These are phyloP conservation scores for Denticeps clupeoides DNA, from an alignment of 2,797 vertebrate species.

Conservation along the genomic window DNA sequence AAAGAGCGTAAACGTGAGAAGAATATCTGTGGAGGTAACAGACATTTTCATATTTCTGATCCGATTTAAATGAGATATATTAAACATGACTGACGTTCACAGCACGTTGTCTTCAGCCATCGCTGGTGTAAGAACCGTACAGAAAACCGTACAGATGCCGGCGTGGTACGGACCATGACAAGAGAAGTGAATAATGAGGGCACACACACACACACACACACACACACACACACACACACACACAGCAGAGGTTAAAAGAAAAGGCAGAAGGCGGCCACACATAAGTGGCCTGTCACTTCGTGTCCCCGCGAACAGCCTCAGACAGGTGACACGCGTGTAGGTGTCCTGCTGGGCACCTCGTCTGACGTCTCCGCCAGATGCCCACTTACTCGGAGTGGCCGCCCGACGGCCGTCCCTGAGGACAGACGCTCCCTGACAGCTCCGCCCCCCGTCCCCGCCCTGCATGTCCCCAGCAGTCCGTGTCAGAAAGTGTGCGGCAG, in stretches of 20 bases:
- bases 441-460: slow-evolving; percentile 24
- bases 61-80: too few species aligned
- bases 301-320: slow-evolving; percentile 32
- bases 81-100: too few species aligned
- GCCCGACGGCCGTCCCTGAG: slow-evolving; percentile 35
- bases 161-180: too few species aligned
- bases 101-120: too few species aligned
- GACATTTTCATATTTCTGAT: too few species aligned
- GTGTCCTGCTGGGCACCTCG: slow-evolving; percentile 44
- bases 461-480: slow-evolving; percentile 23
- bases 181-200: too few species aligned
- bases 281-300: slow-evolving; percentile 54
- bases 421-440: slow-evolving; percentile 29
- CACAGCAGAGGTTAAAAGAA: slow-evolving; percentile 15
- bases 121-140: too few species aligned
- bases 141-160: too few species aligned
- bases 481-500: slow-evolving; percentile 12
- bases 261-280: slow-evolving; percentile 33
- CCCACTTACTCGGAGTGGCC: slow-evolving; percentile 27
- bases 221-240: slow-evolving; percentile 20
- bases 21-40: too few species aligned
- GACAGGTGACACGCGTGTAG: slow-evolving; percentile 50
- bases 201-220: slow-evolving; percentile 2
- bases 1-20: too few species aligned
- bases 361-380: slow-evolving; percentile 62